Conservation (phyloP, 2,797 vertebrate species). For the Brachyrhaphis roseni region DNA sequence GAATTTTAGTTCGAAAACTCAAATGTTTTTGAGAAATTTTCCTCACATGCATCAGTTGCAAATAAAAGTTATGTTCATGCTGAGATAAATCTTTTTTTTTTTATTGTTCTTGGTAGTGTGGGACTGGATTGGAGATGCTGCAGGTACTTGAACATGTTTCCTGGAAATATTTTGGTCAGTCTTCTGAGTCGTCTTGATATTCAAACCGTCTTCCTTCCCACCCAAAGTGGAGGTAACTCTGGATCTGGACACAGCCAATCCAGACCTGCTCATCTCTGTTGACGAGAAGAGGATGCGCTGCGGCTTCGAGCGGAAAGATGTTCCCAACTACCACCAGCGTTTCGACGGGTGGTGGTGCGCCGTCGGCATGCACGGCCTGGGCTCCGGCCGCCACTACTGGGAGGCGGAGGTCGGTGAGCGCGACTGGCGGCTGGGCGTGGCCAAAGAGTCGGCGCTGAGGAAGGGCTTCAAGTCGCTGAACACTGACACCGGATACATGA, state of each 20-base stretch:
- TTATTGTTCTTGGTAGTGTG: conserved; percentile 72
- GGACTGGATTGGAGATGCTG: conserved; percentile 81
- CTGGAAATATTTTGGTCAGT: not conserved
- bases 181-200: not conserved
- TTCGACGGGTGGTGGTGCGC: conserved; percentile 86
- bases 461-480: conserved; percentile 85
- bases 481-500: conserved; percentile 81
- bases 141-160: conserved; percentile 67
- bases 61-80: not conserved
- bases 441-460: conserved; percentile 79
- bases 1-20: not conserved
- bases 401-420: conserved; percentile 84
- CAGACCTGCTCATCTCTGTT: conserved; percentile 80
- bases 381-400: conserved; percentile 81
- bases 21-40: not conserved
- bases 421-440: conserved; percentile 84
- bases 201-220: not conserved
- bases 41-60: not conserved
- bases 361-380: conserved; percentile 72
- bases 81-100: conserved; percentile 1
- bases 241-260: conserved; percentile 82
- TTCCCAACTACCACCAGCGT: conserved; percentile 81
- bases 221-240: conserved; percentile 79
- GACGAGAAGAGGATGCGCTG: conserved; percentile 82
- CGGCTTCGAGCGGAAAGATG: conserved; percentile 79